Base-by-base conservation (phyloP, 2,888 invertebrate species). In the Hydrotaea diabolus region DNA sequence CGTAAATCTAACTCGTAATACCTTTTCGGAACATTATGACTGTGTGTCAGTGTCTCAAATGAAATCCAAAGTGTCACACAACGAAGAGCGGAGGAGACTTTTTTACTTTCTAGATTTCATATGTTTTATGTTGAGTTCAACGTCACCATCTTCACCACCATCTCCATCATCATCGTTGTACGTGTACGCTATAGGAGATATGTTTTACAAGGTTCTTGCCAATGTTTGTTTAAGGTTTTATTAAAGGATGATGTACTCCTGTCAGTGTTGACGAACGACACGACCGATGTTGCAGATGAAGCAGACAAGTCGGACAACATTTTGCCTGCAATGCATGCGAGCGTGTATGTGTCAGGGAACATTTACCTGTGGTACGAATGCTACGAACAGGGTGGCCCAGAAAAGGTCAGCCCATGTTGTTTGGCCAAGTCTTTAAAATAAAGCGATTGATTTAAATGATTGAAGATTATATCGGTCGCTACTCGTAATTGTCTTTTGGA, bases 101-200 rank as follows among this genome's bases (percentile, higher is more conserved):
- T 49, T 11, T 43, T 13, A 3, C 2, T 15, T 11, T 11, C 2
- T n/a, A 49, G 13, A 49, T 49, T 49, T n/a, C n/a, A 3, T 9
- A 39, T 39, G 49, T 49, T 49, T n/a, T n/a, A 49, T n/a, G n/a
- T n/a, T 49, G n/a, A 49, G 49, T 49, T n/a, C n/a, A 49, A n/a
- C 49, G 39, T 39, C 39, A 39, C 9, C 39, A 11, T 39, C 13
- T 1, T 11, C 39, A 39, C 9, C 13, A 13, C 7, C 39, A 11
- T 11, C 39, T 8, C 7, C 39, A 39, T 13, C 39, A 39, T 13
- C 39, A 39, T 39, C 13, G 7, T 31, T 7, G 31, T 31, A 31
- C 49, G n/a, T 49, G n/a, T 15, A n/a, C n/a, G 49, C 1, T 2
- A 13, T n/a, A n/a, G n/a, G n/a, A n/a, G n/a, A n/a, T n/a, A 49